Evolutionary conservation across 1,140 invertebrate species (phyloP).

Genomic region (Augochlora pura): DNA sequence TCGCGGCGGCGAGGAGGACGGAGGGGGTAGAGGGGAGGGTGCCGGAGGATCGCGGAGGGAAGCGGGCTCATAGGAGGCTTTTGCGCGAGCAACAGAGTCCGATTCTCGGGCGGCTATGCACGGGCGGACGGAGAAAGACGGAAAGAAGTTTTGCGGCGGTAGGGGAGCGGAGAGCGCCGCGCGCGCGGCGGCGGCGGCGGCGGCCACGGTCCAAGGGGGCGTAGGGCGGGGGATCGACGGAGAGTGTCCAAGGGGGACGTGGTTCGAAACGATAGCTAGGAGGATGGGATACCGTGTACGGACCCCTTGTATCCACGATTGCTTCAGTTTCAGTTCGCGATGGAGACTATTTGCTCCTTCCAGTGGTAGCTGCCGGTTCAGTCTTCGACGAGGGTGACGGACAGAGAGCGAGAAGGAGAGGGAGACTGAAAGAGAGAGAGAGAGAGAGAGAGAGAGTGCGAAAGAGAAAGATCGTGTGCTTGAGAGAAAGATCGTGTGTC

Average conservation of each 20-base stretch:
- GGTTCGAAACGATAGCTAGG: slow-evolving; percentile 78
- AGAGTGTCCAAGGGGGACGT: slow-evolving; percentile 63
- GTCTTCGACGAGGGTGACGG: slow-evolving; percentile 38
- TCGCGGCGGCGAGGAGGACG: slow-evolving; percentile 20
- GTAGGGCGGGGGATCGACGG: background rate
- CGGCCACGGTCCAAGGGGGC: no score
- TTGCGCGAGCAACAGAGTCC: no score
- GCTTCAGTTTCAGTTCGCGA: slow-evolving; percentile 78
- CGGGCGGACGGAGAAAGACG: no score
- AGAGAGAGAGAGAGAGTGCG: background rate
- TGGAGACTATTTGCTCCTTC: slow-evolving; percentile 73
- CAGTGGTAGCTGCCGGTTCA: slow-evolving; percentile 48
- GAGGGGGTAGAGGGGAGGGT: slow-evolving; percentile 23
- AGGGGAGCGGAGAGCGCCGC: no score
- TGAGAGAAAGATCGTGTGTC: background rate
- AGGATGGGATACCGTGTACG: slow-evolving; percentile 74
- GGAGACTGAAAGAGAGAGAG: background rate
- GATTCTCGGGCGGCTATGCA: no score
- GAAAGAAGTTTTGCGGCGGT: no score
- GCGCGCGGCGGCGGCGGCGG: no score
- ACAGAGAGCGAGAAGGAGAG: slow-evolving; percentile 32
- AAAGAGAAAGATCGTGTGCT: background rate
- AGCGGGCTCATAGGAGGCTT: background rate
- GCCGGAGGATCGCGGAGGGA: background rate
- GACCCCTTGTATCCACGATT: slow-evolving; percentile 69